Percentiles rank a stretch among this genome's conserved stretches.
Evolutionary conservation across 2,888 invertebrate genomes (phyloP).

Genomic region (Lottia scabra): DNA sequence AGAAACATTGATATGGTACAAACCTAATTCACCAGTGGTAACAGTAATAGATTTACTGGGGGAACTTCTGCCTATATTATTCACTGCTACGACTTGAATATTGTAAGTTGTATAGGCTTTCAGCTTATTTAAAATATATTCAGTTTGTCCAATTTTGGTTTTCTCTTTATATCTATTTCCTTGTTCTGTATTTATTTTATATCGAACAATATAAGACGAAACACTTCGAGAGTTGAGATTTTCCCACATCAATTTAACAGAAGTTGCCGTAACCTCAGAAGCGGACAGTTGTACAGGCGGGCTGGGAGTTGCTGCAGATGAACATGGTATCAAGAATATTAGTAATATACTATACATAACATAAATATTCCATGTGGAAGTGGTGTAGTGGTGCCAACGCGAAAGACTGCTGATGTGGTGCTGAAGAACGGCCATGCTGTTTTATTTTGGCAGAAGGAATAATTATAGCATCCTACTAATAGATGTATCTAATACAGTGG

Average conservation of each 20-base stretch:
- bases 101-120: slow-evolving; percentile 97
- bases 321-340: slow-evolving; percentile 34
- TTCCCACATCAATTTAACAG: slow-evolving; percentile 90
- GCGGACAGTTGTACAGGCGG: slow-evolving; percentile 90
- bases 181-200: slow-evolving; percentile 87
- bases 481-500: slow-evolving; percentile 2
- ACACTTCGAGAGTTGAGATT: slow-evolving; percentile 75
- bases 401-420: not conserved
- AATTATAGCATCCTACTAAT: slow-evolving; percentile 2
- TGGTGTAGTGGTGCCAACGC: not conserved
- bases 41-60: slow-evolving; percentile 89
- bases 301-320: slow-evolving; percentile 84
- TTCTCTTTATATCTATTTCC: slow-evolving; percentile 82
- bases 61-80: slow-evolving; percentile 91
- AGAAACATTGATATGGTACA: slow-evolving; percentile 40
- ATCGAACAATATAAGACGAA: slow-evolving; percentile 96
- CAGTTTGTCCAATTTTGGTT: slow-evolving; percentile 87
- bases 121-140: slow-evolving; percentile 83
- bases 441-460: too few species aligned
- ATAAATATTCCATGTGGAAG: not conserved
- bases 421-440: not conserved
- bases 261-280: slow-evolving; percentile 93
- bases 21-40: slow-evolving; percentile 97
- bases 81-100: slow-evolving; percentile 94
- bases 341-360: slow-evolving; percentile 15